Evolutionary conservation across 2,113 vertebrate genomes (phyloP).

Genomic region (Lepus americanus): DNA sequence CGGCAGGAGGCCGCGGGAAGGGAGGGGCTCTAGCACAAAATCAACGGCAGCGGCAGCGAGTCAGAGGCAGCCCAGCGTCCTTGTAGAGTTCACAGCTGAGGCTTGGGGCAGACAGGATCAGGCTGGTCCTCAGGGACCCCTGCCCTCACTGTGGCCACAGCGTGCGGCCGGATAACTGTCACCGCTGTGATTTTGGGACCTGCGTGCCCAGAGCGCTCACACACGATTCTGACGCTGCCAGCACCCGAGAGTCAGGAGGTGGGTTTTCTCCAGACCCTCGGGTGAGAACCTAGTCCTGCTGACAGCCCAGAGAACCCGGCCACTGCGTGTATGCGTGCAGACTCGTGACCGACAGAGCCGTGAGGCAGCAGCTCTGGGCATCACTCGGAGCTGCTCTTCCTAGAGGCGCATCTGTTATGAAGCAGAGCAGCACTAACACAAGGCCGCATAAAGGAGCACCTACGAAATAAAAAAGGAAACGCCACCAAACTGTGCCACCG

Average conservation of each 20-base stretch:
- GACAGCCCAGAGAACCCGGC: background rate
- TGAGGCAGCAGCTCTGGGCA: no score
- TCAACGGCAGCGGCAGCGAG: background rate
- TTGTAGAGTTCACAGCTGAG: background rate
- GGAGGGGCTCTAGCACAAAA: background rate
- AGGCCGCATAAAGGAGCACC: background rate
- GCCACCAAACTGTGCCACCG: no score
- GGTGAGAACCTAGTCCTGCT: background rate
- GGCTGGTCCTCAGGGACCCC: no score
- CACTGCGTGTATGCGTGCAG: background rate
- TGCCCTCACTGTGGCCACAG: no score
- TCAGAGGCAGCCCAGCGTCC: background rate
- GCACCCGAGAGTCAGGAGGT: background rate
- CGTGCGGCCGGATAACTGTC: no score
- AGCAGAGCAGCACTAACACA: background rate
- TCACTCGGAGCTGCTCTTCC: background rate
- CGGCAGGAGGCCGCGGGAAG: background rate
- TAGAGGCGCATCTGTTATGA: background rate
- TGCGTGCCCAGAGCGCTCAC: no score
- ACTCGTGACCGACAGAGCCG: no score
- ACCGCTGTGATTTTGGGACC: accelerated
- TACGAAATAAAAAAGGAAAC: no score
- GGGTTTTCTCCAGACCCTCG: background rate
- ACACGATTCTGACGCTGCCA: background rate
- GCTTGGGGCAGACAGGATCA: background rate